Base-by-base conservation (phyloP, 2,888 invertebrate genomes). In the Acronicta psi region DNA sequence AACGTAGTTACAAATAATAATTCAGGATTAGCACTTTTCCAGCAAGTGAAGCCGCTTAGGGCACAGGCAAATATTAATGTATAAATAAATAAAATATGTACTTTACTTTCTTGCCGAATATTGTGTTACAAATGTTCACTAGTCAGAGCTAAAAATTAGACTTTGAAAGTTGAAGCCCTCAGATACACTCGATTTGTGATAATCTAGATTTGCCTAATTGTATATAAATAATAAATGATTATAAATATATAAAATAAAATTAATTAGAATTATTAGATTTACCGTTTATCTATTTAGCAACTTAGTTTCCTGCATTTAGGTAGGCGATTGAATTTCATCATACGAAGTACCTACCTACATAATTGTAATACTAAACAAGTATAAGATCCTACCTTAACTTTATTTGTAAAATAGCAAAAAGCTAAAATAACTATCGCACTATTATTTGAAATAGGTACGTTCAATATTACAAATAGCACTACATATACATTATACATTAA, bases 201-300 rank as follows among this genome's bases (percentile, higher is more conserved):
- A 75, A 67, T 64, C 55, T 70, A 69, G 58, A 66, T 60, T 67
- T 76, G 57, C 62, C 59, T 74, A 73, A 75, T 74, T 79, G 77
- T 77, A 77, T 75, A 75, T 77, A 77, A 62, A 29, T 77, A 77
- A 55, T 67, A 73, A 54, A 62, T 34, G 40, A 61, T 37, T 58
- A 46, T 59, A 54, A 63, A 59, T 64, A 62, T 69, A 59, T 62
- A 31, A 59, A 52, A 49, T 64, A 64, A 64, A 65, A 58, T 16
- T 61, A 54, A 61, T 75, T 61, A 75, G 66, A 54, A 31, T 14
- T 49, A 52, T 56, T 50, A 68, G 41, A 52, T 53, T 54, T 57
- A 53, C 63, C 54, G 40, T 59, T 62, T 55, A 55, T 41, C 41
- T 53, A 59, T 69, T 50, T 62, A 59, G 53, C 50, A 45, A 50